A percentile compares a stretch with the other conserved stretches of the same genome.
Evolutionary conservation across 2,113 vertebrate genomes (phyloP).

Genomic region (Urocynchramus pylzowi): DNA sequence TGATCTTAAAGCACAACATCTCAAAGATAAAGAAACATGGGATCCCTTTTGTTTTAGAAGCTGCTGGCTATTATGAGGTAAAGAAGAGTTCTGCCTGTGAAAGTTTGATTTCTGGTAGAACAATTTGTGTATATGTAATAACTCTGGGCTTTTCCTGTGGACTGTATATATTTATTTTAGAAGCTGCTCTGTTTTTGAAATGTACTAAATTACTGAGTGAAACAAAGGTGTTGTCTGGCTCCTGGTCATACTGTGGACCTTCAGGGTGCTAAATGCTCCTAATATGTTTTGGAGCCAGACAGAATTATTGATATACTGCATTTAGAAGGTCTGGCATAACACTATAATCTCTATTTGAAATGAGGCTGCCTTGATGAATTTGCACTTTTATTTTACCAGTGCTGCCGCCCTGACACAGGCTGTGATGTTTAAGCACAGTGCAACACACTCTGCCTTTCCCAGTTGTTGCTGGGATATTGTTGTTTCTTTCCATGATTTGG

Average conservation of each 20-base stretch:
- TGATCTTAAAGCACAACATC: slow-evolving; percentile 69
- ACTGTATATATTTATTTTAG: background rate
- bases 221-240: background rate
- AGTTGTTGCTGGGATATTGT: background rate
- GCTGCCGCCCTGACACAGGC: background rate
- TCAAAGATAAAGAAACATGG: slow-evolving; percentile 59
- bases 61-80: slow-evolving; percentile 74
- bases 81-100: background rate
- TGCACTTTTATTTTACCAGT: background rate
- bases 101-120: background rate
- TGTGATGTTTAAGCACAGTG: background rate
- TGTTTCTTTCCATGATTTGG: background rate
- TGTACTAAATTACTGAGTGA: background rate
- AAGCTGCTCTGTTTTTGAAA: background rate
- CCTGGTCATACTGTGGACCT: background rate
- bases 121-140: background rate
- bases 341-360: background rate
- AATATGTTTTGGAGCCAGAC: background rate
- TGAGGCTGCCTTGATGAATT: background rate
- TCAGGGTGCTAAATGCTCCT: background rate
- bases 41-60: slow-evolving; percentile 61
- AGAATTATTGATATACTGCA: background rate
- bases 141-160: background rate
- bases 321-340: background rate
- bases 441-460: background rate